Evolutionary conservation across 2,888 invertebrate genomes (phyloP), one percentile per base, ranked within the genome.

Genomic region (Thereva unica): DNA sequence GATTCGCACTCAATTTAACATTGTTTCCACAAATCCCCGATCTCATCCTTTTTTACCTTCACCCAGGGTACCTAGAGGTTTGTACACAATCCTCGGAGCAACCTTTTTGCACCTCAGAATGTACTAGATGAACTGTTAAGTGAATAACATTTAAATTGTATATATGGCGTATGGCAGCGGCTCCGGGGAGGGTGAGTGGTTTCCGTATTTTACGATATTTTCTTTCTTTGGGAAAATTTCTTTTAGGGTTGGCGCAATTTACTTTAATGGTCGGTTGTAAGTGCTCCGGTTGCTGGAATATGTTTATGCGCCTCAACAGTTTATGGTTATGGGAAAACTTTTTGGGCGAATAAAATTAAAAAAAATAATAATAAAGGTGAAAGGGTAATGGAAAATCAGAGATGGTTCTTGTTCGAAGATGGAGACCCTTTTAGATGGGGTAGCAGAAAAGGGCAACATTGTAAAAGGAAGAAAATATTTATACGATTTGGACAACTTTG

Each of bases 211-310:
- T 41, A 61, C 50, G 50, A 61, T 23, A 23, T 50, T 61, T 61
- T 50, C 40, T 61, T 61, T 50, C 41, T 50, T 50, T 50, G 5
- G 8, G 34, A 8, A 61, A 61, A 61, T 50, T 61, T 50, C 61
- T 61, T 61, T 61, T 61, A 61, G 61, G 50, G 50, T 50, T 61
- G 50, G 50, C 61, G 41, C 61, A 61, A 61, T 61, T 50, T 61
- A 40, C 61, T 41, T 61, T 61, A 61, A 61, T 61, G 61, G 50
- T 35, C 35, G 34, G 41, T 41, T 41, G 61, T 61, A 61, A 61
- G 61, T 61, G 61, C 44, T 50, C 49, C 41, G 34, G 49, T 41
- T 61, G 41, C n/a, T 61, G 42, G 61, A 61, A 61, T 61, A 61
- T 61, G 61, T 50, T 61, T 61, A 61, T 61, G 41, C 50, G 61